Conservation (phyloP, 1,140 invertebrate genomes). For the Sycophila sp. region DNA sequence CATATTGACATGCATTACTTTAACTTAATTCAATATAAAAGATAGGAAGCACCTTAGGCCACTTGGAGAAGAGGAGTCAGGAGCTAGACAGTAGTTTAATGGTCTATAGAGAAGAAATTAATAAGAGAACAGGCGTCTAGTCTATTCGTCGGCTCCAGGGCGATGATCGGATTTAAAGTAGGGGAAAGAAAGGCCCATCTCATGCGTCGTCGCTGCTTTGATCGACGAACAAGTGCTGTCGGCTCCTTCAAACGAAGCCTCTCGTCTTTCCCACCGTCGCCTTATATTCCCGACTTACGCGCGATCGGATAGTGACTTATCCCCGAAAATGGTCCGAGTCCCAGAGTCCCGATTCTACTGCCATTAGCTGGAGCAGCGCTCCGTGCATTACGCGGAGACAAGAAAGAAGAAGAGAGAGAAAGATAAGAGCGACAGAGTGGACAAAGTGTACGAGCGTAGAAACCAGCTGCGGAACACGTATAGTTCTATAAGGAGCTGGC, state of each 20-base stretch:
- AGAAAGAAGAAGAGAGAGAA: neutral
- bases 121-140: too few relatives aligned
- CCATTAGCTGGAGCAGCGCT: constrained; percentile 60
- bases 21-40: too few relatives aligned
- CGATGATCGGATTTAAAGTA: constrained; percentile 61
- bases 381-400: neutral
- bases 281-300: constrained; percentile 34
- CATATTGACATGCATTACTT: too few relatives aligned
- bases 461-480: neutral
- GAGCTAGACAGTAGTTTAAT: too few relatives aligned
- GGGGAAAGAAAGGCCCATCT: neutral
- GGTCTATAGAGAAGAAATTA: too few relatives aligned
- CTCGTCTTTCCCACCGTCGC: constrained; percentile 47
- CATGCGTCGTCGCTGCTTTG: constrained; percentile 56
- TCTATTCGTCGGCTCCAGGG: constrained; percentile 46
- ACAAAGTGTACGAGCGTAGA: neutral
- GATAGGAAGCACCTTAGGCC: too few relatives aligned
- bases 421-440: constrained; percentile 8
- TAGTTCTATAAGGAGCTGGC: neutral
- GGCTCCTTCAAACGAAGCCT: constrained; percentile 60
- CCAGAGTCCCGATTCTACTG: constrained; percentile 54
- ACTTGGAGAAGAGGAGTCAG: too few relatives aligned
- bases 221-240: constrained; percentile 65
- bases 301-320: neutral
- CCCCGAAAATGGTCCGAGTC: constrained; percentile 28